Conservation (phyloP, 1,140 invertebrate species). For the Solen grandis region DNA sequence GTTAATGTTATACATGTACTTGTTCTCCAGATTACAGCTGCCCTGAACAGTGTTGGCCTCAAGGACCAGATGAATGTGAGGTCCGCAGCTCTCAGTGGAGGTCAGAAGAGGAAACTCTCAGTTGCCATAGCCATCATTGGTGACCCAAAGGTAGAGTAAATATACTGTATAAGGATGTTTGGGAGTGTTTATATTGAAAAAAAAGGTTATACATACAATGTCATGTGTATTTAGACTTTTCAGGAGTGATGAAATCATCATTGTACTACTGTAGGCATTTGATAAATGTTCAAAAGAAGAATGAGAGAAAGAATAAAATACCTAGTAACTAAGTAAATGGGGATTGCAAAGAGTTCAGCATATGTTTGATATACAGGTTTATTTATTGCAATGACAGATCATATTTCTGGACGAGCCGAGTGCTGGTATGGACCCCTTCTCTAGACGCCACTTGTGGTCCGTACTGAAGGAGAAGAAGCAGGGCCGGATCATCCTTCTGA, state of each 20-base stretch:
- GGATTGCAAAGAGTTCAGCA: background rate
- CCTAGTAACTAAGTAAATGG: background rate
- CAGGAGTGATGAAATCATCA: background rate
- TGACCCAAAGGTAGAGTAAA: constrained; percentile 77
- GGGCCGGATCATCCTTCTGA: constrained; percentile 91
- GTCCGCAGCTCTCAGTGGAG: constrained; percentile 85
- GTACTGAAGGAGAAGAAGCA: constrained; percentile 79
- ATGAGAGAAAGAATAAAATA: background rate
- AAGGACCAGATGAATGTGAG: constrained; percentile 84
- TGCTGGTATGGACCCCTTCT: constrained; percentile 96
- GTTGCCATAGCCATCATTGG: constrained; percentile 81
- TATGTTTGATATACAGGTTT: background rate
- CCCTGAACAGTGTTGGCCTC: constrained; percentile 83
- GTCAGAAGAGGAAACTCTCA: constrained; percentile 81
- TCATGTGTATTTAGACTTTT: background rate
- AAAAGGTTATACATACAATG: background rate
- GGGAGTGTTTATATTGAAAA: background rate
- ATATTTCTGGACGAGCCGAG: constrained; percentile 87
- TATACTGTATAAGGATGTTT: too few relatives aligned
- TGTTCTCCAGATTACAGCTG: too few relatives aligned
- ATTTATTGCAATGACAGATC: constrained; percentile 54
- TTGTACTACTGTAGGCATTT: too few relatives aligned
- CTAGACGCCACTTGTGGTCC: constrained; percentile 93
- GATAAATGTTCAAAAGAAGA: too few relatives aligned
- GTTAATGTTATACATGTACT: too few relatives aligned